Percentiles rank a stretch among this genome's conserved stretches.
These are phyloP conservation scores for Gonioctena quinquepunctata DNA, from an alignment of 1,140 invertebrate genomes.

Conservation along the genomic window DNA sequence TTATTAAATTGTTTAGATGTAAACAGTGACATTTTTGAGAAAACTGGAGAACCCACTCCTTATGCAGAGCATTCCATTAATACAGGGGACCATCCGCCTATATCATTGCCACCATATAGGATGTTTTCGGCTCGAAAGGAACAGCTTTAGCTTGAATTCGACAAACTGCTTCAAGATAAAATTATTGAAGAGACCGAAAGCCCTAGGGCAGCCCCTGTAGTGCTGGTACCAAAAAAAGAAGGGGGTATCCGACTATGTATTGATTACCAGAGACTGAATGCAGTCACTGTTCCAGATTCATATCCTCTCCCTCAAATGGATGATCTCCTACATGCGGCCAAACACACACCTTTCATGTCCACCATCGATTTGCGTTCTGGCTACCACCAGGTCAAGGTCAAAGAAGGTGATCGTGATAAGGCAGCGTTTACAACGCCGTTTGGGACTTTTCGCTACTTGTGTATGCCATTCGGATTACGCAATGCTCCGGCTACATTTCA, in stretches of 20 bases:
- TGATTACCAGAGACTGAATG: neutral
- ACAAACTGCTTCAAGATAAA: too few species aligned
- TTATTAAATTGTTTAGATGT: too few species aligned
- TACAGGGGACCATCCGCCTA: too few species aligned
- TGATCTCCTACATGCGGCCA: neutral
- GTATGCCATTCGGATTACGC: constrained; percentile 48
- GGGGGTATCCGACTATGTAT: neutral
- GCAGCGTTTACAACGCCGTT: constrained; percentile 41
- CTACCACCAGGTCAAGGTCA: too few species aligned
- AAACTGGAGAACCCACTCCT: too few species aligned
- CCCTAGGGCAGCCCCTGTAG: too few species aligned
- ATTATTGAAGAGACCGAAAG: too few species aligned
- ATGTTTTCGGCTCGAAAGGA: too few species aligned
- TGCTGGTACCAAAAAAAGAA: neutral
- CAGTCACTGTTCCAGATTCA: neutral
- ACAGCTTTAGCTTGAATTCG: too few species aligned
- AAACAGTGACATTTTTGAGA: too few species aligned
- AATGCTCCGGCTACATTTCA: constrained; percentile 57
- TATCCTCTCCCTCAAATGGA: neutral
- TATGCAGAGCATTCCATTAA: too few species aligned
- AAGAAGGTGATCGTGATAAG: constrained; percentile 52
- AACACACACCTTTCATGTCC: neutral
- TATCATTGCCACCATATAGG: too few species aligned
- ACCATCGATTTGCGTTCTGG: constrained; percentile 55
- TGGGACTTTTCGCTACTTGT: constrained; percentile 46